Evolutionary conservation across 2,797 vertebrate species (phyloP).

Genomic region (Squalus acanthias): DNA sequence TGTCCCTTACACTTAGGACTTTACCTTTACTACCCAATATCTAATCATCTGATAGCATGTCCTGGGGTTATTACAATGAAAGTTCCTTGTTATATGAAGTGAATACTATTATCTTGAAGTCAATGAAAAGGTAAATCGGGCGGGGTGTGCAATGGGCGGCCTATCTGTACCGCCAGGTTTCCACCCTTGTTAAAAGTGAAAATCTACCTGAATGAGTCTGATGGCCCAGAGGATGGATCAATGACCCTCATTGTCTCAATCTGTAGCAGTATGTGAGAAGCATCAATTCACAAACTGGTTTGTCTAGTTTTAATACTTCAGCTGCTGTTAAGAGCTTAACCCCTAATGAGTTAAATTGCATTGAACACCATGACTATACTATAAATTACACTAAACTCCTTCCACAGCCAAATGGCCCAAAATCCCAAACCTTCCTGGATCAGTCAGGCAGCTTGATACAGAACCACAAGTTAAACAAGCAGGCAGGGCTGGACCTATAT

Average conservation of each 20-base stretch:
- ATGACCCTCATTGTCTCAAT: neutral
- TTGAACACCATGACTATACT: neutral
- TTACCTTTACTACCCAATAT: neutral
- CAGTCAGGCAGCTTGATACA: neutral
- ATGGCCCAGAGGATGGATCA: neutral
- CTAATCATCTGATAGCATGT: neutral
- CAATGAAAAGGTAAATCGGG: neutral
- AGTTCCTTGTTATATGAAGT: too few relatives aligned
- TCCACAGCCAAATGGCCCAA: neutral
- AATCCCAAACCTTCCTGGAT: neutral
- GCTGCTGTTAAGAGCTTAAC: neutral
- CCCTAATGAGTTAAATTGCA: neutral
- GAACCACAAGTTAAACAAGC: slow-evolving; percentile 20
- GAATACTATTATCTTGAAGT: neutral
- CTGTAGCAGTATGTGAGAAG: neutral
- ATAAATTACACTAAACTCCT: neutral
- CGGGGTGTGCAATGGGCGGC: too few relatives aligned
- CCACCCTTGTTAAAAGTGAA: neutral
- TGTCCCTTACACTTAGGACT: neutral
- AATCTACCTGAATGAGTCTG: neutral
- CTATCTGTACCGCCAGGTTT: neutral
- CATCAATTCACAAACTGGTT: neutral
- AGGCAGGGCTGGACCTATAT: neutral
- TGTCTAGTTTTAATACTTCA: neutral
- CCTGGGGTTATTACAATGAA: neutral